Base-by-base conservation (phyloP, 2,888 invertebrate species). In the Pachymerium ferrugineum region DNA sequence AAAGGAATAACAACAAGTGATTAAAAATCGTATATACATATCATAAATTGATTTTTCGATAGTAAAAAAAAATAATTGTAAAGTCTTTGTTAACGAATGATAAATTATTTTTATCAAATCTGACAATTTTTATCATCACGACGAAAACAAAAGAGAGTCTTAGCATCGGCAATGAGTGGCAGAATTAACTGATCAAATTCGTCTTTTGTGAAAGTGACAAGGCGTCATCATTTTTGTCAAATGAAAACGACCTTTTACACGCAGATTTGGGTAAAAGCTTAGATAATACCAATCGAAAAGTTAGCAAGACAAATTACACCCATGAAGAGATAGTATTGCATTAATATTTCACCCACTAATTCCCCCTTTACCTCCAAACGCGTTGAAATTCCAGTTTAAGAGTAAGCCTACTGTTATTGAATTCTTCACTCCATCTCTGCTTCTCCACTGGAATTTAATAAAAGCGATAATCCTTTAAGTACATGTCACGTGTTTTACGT, bases 361-460 rank as follows among this genome's bases (percentile, higher is more conserved):
- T 62, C 62, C 62, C 10, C 62, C 28, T 22, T 10, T 2, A 62
- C 16, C 1, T 22, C 62, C n/a, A 16, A 62, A 62, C 25, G 28
- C 0, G 28, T 62, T 62, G n/a, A 62, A 28, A 62, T 62, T 62
- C 25, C 28, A 62, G 10, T 62, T 62, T 62, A 28, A 3, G 28
- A 62, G 62, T 47, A 62, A 14, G 28, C 28, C n/a, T 14, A 22
- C 1, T 25, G 19, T 62, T 62, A 62, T 62, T 62, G 14, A 62
- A 62, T 62, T 62, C 28, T 25, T 62, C 28, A 10, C 28, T 3
- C 4, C 4, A n/a, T n/a, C n/a, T n/a, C n/a, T n/a, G n/a, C n/a
- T n/a, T n/a, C n/a, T 62, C 25, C 62, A 25, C 14, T 62, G 62
- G 62, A 62, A 62, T 62, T 62, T 62, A 62, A 62, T 62, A 54